Percentiles rank a stretch among this genome's conserved stretches.
Conservation (phyloP, 2,888 invertebrate genomes). For the Sminthurides aquaticus region DNA sequence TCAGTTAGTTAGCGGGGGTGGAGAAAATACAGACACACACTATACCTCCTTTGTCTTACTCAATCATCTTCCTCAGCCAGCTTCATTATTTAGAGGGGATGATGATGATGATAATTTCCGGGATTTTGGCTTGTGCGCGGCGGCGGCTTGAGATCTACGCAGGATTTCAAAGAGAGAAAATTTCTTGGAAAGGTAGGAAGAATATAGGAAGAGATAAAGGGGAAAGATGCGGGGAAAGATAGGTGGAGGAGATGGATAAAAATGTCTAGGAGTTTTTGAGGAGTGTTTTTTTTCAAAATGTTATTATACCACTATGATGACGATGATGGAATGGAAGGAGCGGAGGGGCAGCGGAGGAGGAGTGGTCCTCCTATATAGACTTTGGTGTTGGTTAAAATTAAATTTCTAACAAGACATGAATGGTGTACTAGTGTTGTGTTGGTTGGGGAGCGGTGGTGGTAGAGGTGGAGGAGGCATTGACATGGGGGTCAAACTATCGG, state of each 20-base stretch:
- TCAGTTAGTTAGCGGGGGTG: background rate
- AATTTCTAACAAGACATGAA: background rate
- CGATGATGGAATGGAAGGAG: background rate
- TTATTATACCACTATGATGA: too few relatives aligned
- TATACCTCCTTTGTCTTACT: background rate
- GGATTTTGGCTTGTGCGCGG: too few relatives aligned
- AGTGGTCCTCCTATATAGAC: too few relatives aligned
- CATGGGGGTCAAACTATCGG: conserved; percentile 28
- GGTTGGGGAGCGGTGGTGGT: too few relatives aligned
- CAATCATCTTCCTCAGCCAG: background rate
- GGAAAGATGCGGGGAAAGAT: background rate
- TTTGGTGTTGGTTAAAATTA: background rate
- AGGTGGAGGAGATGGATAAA: background rate
- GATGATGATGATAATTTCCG: too few relatives aligned
- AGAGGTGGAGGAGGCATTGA: conserved; percentile 23
- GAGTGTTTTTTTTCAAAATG: too few relatives aligned
- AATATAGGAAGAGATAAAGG: background rate
- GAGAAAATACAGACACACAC: too few relatives aligned
- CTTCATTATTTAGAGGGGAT: background rate
- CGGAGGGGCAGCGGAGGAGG: background rate
- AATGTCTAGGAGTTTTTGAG: background rate
- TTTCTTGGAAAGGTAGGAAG: too few relatives aligned
- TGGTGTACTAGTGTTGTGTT: too few relatives aligned
- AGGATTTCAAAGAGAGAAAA: too few relatives aligned
- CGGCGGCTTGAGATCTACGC: too few relatives aligned